A percentile compares a stretch with the other conserved stretches of the same genome.
phyloP scores from a whole-genome alignment of 2,113 vertebrate genomes.

The Galeopterus variegatus region DNA sequence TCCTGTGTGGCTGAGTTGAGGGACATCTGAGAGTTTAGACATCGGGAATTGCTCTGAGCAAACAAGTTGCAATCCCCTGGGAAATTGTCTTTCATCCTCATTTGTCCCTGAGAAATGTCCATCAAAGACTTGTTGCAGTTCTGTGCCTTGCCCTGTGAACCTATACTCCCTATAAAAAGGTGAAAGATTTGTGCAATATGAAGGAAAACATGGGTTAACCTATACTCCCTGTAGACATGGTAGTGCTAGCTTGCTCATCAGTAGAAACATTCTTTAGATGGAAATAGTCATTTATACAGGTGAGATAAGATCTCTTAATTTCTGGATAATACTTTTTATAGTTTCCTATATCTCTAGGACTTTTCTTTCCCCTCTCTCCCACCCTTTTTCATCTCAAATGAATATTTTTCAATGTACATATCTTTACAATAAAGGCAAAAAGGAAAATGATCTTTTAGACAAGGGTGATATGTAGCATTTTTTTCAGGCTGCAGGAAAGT shows the following conservation, averaged over 20 bases:
- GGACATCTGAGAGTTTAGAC: conserved; percentile 59
- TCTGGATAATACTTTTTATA: neutral
- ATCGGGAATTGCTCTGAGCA: conserved; percentile 32
- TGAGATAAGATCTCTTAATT: conserved; percentile 23
- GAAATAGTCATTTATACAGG: conserved; percentile 7
- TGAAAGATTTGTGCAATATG: too few species aligned
- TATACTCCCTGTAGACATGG: neutral
- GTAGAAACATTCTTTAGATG: conserved; percentile 15
- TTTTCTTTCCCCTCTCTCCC: conserved; percentile 21
- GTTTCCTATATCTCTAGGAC: neutral
- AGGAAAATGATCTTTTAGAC: neutral
- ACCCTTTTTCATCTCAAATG: neutral
- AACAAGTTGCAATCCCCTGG: conserved; percentile 29
- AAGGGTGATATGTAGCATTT: neutral
- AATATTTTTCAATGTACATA: conserved; percentile 42
- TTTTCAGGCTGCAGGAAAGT: conserved; percentile 14
- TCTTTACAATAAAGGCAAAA: conserved; percentile 55
- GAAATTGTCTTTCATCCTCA: conserved; percentile 54
- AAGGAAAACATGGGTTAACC: neutral
- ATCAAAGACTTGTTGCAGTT: conserved; percentile 23
- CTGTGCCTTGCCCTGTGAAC: conserved; percentile 30
- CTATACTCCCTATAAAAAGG: neutral
- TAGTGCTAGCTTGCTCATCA: neutral
- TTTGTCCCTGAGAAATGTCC: conserved; percentile 55
- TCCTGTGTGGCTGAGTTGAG: conserved; percentile 35